Evolutionary conservation across 2,113 vertebrate genomes (phyloP), one percentile per base, ranked within the genome.

Genomic region (Saguinus midas): DNA sequence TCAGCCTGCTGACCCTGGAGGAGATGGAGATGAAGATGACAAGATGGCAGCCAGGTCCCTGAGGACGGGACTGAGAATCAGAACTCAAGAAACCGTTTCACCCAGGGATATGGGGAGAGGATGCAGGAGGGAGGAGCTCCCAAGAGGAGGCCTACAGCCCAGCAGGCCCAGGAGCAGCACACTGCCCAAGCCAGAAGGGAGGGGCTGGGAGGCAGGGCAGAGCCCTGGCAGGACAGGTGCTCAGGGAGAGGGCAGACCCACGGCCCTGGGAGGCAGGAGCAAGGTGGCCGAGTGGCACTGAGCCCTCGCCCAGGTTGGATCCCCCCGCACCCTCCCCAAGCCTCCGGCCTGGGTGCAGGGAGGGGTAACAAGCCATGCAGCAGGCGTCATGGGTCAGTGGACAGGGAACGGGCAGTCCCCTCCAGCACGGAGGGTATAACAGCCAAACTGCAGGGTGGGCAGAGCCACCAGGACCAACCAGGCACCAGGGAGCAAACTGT

Each of bases 1-100:
- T 13, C 12, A 32, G 61, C 13, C 61, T 32, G 61, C 61, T 6
- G 12, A 64, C 61, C 27, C 5, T 64, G 66, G 29, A 37, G 20
- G 0, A 37, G 50, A 40, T 21, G 13, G 57, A 2, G 17, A 1
- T 12, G 12, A 8, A 61, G 25, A 17, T 0, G 0, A 8, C 0
- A 14, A 66, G 12, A 20, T 37, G 35, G 6, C 43, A 8, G 58
- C 48, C 35, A 1, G 8, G 8, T 12, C 43, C 61, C 70, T 14
- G 8, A 70, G 8, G 23, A 32, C 0, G 11, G 35, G 35, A 20
- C 50, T 61, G 7, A 40, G 25, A 75, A 50, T n/a, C 81, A 16
- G 1, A 92, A 37, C 29, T n/a, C 76, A 23, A 23, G 78, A 48
- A 75, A 83, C 35, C 43, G 37, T 43, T 2, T 3, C 27, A 16